Evolutionary conservation across 2,797 vertebrate species (phyloP), one percentile per base, ranked within the genome.

Genomic region (Onychomys leucogaster): DNA sequence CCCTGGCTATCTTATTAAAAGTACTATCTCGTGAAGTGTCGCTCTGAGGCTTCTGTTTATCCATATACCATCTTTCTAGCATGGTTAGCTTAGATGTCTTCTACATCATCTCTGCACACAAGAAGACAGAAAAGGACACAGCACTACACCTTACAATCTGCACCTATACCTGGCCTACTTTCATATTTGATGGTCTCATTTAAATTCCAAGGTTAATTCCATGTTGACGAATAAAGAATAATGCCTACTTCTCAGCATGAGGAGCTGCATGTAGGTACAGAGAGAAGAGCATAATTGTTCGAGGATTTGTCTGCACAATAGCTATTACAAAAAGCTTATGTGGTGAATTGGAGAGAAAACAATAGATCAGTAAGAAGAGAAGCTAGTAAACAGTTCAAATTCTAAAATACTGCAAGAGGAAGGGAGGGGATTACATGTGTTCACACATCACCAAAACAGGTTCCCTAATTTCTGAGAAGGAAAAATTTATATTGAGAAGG

Each of bases 11-110:
- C 12, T 85, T 86, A 86, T 37, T 78, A 71, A 81, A 88, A 43
- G 32, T 71, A 73, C 49, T 81, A 82, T 25, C 14, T 93, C 34
- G 19, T 71, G 75, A 5, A 17, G 0, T 11, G 3, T 32, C 27
- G 9, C 32, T 82, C 6, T 8, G 21, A 25, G 78, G 41, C 55
- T 13, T 83, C 29, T 80, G 4, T 67, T 89, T 46, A 73, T 49
- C 13, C 6, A 1, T 0, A 2, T 6, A 10, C 1, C 1, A 52
- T 14, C 7, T 34, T 57, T 65, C 27, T 29, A 55, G 3, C 4
- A 78, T 4, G 2, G 6, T 59, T 59, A 9, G 4, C 6, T 43
- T 76, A 16, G 23, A 61, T 25, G 41, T 46, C 23, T 17, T 73
- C 5, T 3, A n/a, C 0, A 41, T 43, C 13, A 67, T 6, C 9